phyloP scores from a whole-genome alignment of 2,113 vertebrate species.

The Scalopus aquaticus region DNA sequence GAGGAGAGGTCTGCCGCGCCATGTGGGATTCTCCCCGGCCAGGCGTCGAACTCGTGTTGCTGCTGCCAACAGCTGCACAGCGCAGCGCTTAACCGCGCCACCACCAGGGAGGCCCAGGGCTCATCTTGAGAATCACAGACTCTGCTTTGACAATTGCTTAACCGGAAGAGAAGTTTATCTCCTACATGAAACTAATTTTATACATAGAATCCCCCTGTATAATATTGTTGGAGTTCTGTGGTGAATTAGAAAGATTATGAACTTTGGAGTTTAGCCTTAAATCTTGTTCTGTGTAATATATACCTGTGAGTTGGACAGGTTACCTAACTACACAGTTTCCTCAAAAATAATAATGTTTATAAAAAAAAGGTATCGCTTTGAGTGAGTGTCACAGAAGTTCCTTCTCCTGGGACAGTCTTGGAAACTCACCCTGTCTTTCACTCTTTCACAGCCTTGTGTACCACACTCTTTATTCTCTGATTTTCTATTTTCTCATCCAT shows the following conservation, averaged over 20 bases:
- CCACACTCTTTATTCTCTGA: background rate
- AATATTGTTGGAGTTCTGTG: background rate
- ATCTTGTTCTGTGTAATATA: background rate
- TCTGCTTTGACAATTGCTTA: background rate
- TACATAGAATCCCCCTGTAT: background rate
- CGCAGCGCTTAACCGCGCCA: too few relatives aligned
- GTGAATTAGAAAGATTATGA: background rate
- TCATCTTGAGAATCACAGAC: background rate
- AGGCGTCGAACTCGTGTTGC: too few relatives aligned
- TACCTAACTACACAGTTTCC: background rate
- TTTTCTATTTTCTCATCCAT: background rate
- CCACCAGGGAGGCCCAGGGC: too few relatives aligned
- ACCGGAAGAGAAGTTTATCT: background rate
- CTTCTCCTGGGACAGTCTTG: background rate
- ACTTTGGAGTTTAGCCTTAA: background rate
- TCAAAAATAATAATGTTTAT: background rate
- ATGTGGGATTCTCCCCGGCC: too few relatives aligned
- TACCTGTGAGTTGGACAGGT: background rate
- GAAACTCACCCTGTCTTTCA: background rate
- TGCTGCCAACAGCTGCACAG: too few relatives aligned
- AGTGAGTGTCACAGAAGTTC: background rate
- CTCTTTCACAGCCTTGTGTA: background rate
- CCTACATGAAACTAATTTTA: background rate
- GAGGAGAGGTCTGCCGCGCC: too few relatives aligned
- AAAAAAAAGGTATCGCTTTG: background rate